A percentile compares a stretch with the other conserved stretches of the same genome.
These are phyloP conservation scores for Scaptomyza polygonia DNA, from an alignment of 2,888 invertebrate species.

Conservation along the genomic window DNA sequence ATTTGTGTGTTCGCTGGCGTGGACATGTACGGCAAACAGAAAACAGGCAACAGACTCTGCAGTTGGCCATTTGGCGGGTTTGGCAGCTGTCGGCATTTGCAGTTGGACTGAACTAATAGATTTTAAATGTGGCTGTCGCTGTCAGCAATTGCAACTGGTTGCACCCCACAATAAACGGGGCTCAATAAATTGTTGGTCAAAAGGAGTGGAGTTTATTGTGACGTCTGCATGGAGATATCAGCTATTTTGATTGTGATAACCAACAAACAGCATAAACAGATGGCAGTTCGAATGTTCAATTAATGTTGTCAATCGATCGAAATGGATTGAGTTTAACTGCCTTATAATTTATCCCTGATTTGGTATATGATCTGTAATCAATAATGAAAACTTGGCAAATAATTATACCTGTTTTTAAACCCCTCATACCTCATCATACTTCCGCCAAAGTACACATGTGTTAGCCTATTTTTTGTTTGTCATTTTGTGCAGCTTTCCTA, in stretches of 20 bases:
- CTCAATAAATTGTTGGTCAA: slow-evolving; percentile 64
- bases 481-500: not conserved
- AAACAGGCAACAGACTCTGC: slow-evolving; percentile 37
- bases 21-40: slow-evolving; percentile 45
- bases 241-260: slow-evolving; percentile 21
- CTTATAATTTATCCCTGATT: too few relatives aligned
- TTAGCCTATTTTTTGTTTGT: not conserved
- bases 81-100: slow-evolving; percentile 36
- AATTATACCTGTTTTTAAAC: too few relatives aligned
- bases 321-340: too few relatives aligned
- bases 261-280: slow-evolving; percentile 8
- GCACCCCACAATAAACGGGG: slow-evolving; percentile 33
- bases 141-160: slow-evolving; percentile 54
- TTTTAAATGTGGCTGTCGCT: slow-evolving; percentile 76
- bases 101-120: slow-evolving; percentile 65
- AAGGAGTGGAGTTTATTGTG: slow-evolving; percentile 56
- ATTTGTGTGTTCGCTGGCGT: slow-evolving; percentile 56
- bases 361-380: too few relatives aligned
- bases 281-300: slow-evolving; percentile 4
- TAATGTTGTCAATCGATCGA: slow-evolving; percentile 13
- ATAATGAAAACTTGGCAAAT: too few relatives aligned
- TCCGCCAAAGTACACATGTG: not conserved
- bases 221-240: slow-evolving; percentile 60
- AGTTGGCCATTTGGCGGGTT: slow-evolving; percentile 14
- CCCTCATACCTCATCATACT: not conserved